These are phyloP conservation scores for Diarsia dahlii DNA, from an alignment of 2,888 invertebrate species.

Conservation along the genomic window DNA sequence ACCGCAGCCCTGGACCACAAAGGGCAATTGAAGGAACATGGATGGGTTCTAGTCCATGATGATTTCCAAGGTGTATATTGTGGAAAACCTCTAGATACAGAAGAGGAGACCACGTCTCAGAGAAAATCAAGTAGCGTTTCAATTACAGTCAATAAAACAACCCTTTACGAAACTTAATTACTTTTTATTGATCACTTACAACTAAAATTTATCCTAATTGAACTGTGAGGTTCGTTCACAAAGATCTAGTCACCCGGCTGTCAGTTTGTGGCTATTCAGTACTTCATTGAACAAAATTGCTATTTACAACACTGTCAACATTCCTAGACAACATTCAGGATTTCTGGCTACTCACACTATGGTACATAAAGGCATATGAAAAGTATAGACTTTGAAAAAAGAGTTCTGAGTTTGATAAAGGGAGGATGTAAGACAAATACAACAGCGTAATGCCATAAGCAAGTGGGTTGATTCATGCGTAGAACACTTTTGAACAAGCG, in stretches of 20 bases:
- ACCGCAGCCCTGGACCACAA: no score
- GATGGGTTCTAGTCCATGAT: no score
- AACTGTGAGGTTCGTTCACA: slow-evolving; percentile 54
- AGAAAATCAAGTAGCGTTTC: background rate
- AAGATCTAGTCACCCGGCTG: slow-evolving; percentile 50
- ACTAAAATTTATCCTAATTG: slow-evolving; percentile 66
- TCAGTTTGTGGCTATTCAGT: slow-evolving; percentile 51
- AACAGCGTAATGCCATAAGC: no score
- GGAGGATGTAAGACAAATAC: background rate
- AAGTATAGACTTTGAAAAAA: background rate
- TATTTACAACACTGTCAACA: slow-evolving; percentile 53
- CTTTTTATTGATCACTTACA: slow-evolving; percentile 69
- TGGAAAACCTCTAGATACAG: background rate
- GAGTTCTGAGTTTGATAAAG: no score
- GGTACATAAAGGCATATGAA: background rate
- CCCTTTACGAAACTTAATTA: slow-evolving; percentile 65
- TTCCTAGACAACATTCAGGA: slow-evolving; percentile 23
- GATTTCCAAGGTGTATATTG: background rate
- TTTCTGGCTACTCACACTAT: background rate
- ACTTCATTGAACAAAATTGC: slow-evolving; percentile 33
- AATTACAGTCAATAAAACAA: slow-evolving; percentile 36
- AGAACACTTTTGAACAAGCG: slow-evolving; percentile 11
- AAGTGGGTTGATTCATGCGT: no score
- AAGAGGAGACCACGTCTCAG: background rate
- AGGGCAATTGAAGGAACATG: no score